Evolutionary conservation across 2,888 invertebrate genomes (phyloP).

Genomic region (Gymnosoma rotundatum): DNA sequence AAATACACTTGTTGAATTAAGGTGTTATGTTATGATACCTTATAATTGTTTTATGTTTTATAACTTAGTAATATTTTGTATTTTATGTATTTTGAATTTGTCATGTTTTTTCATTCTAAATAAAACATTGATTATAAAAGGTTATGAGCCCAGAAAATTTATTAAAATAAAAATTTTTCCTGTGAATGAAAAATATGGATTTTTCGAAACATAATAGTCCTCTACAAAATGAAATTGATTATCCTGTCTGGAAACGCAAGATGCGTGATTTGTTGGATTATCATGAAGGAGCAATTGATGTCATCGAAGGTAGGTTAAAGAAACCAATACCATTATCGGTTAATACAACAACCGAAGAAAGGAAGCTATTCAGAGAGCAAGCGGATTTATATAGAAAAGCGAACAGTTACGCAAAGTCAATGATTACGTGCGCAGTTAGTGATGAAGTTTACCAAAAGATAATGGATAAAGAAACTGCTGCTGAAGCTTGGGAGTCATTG

Average conservation of each 20-base stretch:
- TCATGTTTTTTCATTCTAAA: background rate
- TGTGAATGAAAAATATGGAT: no score
- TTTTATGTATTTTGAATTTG: background rate
- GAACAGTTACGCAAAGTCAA: conserved; percentile 77
- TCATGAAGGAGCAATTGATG: conserved; percentile 62
- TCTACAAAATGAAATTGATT: conserved; percentile 9
- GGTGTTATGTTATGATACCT: no score
- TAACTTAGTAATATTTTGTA: background rate
- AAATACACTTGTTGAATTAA: no score
- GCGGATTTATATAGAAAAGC: conserved; percentile 74
- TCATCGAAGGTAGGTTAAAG: conserved; percentile 5
- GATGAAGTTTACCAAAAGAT: conserved; percentile 77
- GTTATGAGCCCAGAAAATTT: conserved; percentile 19
- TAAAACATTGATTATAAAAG: conserved; percentile 9
- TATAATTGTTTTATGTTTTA: background rate
- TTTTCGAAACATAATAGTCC: background rate
- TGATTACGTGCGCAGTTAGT: conserved; percentile 75
- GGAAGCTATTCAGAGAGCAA: conserved; percentile 48
- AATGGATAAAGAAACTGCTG: conserved; percentile 77
- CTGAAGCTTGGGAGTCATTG: conserved; percentile 74
- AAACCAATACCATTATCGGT: conserved; percentile 43
- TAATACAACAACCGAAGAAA: conserved; percentile 64
- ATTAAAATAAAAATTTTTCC: background rate
- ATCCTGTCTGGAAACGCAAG: conserved; percentile 45
- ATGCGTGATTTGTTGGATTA: conserved; percentile 63